Evolutionary conservation across 2,113 vertebrate genomes (phyloP).

Genomic region (Bubo blakistoni): DNA sequence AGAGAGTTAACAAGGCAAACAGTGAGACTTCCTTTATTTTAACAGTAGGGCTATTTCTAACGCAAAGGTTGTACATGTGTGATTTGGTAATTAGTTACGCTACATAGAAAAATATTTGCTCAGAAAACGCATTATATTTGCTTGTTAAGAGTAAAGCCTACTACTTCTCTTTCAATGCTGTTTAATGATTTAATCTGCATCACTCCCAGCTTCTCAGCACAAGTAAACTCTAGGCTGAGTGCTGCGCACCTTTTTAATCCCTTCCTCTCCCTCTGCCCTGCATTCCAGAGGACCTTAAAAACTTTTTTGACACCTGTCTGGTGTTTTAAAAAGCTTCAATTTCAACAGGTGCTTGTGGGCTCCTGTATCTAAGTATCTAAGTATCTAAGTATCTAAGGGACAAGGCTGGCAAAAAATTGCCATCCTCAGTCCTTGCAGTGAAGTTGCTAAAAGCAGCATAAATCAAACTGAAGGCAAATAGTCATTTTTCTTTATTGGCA

Average conservation of each 20-base stretch:
- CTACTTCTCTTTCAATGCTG: not conserved
- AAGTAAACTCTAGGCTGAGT: not conserved
- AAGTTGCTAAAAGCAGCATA: not conserved
- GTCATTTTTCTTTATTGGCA: not conserved
- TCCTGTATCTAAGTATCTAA: not conserved
- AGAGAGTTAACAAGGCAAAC: not conserved
- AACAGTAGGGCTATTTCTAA: not conserved
- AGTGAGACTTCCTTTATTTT: not conserved
- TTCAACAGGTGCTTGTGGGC: conserved; percentile 32
- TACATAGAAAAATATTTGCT: not conserved
- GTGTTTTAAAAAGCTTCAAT: not conserved
- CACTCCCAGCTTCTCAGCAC: not conserved
- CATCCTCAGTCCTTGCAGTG: not conserved
- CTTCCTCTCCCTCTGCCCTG: not conserved
- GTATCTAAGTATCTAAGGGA: not conserved
- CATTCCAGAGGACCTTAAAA: conserved; percentile 25
- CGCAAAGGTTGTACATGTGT: not conserved
- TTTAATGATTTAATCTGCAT: not conserved
- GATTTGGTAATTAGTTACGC: not conserved
- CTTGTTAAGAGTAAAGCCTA: not conserved
- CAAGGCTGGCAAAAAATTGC: not conserved
- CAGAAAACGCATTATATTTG: not conserved
- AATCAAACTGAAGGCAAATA: not conserved
- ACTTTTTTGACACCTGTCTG: conserved; percentile 24
- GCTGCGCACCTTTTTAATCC: not conserved